Evolutionary conservation across 2,113 vertebrate genomes (phyloP).

Genomic region (Thunnus thynnus): DNA sequence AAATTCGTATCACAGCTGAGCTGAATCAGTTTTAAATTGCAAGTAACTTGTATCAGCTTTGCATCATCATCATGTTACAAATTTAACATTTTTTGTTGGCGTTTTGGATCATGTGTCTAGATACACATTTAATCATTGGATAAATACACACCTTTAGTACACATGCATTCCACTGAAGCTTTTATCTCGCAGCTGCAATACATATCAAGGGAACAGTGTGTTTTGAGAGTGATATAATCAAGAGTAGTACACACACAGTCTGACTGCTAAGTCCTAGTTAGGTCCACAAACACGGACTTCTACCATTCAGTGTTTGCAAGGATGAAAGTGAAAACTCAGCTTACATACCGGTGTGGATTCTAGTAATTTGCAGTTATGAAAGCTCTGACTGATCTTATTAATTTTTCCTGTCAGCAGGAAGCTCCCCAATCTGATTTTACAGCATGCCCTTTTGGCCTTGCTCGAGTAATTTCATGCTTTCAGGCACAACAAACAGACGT

Average conservation of each 20-base stretch:
- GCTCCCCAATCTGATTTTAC: slow-evolving; percentile 16
- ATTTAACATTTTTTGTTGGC: too few relatives aligned
- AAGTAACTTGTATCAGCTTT: too few relatives aligned
- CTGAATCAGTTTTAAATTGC: too few relatives aligned
- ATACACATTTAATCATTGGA: too few relatives aligned
- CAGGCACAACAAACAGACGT: slow-evolving; percentile 35
- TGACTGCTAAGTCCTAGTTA: not conserved
- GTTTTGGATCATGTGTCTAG: too few relatives aligned
- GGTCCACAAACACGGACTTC: not conserved
- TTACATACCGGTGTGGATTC: not conserved
- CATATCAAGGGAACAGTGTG: not conserved
- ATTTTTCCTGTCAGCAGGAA: slow-evolving; percentile 15
- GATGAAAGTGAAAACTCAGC: not conserved
- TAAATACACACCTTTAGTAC: too few relatives aligned
- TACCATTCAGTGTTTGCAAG: too few relatives aligned
- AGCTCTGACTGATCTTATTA: not conserved
- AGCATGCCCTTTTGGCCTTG: slow-evolving; percentile 6
- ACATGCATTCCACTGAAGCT: not conserved
- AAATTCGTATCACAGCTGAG: too few relatives aligned
- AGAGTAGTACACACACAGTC: not conserved
- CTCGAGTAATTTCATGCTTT: slow-evolving; percentile 29
- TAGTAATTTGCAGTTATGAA: not conserved
- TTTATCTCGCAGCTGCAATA: not conserved
- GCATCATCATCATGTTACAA: too few relatives aligned
- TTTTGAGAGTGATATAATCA: not conserved